Evolutionary conservation across 1,140 invertebrate genomes (phyloP).

Genomic region (Tetramorium parvispinum): DNA sequence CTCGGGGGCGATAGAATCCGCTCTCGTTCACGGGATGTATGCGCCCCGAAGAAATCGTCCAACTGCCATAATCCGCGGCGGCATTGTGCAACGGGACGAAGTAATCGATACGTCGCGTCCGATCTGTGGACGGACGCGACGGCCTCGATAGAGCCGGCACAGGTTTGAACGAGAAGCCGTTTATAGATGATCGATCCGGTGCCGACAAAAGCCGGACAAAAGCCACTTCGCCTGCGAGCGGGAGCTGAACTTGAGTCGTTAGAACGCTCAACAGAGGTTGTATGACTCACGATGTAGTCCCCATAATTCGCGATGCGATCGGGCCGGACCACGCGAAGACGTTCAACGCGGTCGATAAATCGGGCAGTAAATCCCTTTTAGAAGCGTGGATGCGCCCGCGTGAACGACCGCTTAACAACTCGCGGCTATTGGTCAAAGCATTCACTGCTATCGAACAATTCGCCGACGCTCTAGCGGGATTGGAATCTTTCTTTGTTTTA

Average conservation of each 20-base stretch:
- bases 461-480: background rate
- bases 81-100: slow-evolving; percentile 44
- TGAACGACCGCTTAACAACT: slow-evolving; percentile 54
- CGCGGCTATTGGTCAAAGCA: slow-evolving; percentile 26
- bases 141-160: slow-evolving; percentile 6
- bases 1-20: background rate
- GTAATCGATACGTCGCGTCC: slow-evolving; percentile 59
- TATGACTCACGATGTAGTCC: slow-evolving; percentile 30
- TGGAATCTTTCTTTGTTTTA: slow-evolving; percentile 21
- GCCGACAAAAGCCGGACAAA: slow-evolving; percentile 67
- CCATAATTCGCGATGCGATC: slow-evolving; percentile 6
- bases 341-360: slow-evolving; percentile 17
- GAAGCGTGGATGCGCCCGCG: background rate
- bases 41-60: slow-evolving; percentile 36
- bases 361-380: slow-evolving; percentile 31
- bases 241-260: slow-evolving; percentile 63
- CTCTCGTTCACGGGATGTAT: background rate
- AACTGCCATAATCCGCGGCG: slow-evolving; percentile 49
- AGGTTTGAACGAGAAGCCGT: slow-evolving; percentile 63
- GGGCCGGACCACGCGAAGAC: slow-evolving; percentile 5
- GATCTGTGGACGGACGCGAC: slow-evolving; percentile 14
- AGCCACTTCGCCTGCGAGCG: slow-evolving; percentile 59
- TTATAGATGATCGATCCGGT: slow-evolving; percentile 75
- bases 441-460: slow-evolving; percentile 37
- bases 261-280: slow-evolving; percentile 53